Conservation (phyloP, 2,888 invertebrate genomes). For the Cryptus viduatorius region DNA sequence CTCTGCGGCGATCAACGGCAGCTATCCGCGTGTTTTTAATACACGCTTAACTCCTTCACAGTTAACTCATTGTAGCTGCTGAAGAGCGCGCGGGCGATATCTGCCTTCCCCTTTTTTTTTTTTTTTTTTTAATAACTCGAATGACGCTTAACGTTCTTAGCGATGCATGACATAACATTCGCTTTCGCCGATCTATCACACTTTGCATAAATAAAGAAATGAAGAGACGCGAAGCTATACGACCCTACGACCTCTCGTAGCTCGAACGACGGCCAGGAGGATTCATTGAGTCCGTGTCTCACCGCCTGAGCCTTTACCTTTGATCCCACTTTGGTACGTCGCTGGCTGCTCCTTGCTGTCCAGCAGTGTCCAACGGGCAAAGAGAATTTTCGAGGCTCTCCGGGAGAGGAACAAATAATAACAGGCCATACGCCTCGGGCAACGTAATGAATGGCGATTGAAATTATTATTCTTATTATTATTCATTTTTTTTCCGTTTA, state of each 20-base stretch:
- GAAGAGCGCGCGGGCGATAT: neutral
- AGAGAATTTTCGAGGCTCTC: constrained; percentile 27
- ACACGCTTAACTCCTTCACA: neutral
- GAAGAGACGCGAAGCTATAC: constrained; percentile 43
- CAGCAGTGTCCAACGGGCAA: neutral
- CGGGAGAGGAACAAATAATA: constrained; percentile 9
- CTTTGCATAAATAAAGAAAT: constrained; percentile 73
- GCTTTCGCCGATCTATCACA: constrained; percentile 79
- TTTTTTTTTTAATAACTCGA: neutral
- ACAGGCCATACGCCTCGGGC: neutral
- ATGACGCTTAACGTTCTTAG: constrained; percentile 4
- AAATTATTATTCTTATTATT: constrained; percentile 47
- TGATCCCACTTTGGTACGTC: constrained; percentile 48
- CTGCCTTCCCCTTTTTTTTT: neutral
- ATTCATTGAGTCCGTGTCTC: constrained; percentile 8
- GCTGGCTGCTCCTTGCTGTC: constrained; percentile 10
- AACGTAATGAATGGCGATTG: constrained; percentile 58
- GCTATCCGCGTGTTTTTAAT: neutral
- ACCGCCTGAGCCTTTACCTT: constrained; percentile 36
- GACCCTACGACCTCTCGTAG: constrained; percentile 65
- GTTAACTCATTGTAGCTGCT: neutral
- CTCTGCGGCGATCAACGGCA: neutral
- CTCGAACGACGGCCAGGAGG: neutral
- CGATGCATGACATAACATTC: constrained; percentile 74
- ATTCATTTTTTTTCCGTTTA: constrained; percentile 20